These are phyloP conservation scores for Pavo muticus DNA, from an alignment of 2,113 vertebrate species.

Conservation along the genomic window DNA sequence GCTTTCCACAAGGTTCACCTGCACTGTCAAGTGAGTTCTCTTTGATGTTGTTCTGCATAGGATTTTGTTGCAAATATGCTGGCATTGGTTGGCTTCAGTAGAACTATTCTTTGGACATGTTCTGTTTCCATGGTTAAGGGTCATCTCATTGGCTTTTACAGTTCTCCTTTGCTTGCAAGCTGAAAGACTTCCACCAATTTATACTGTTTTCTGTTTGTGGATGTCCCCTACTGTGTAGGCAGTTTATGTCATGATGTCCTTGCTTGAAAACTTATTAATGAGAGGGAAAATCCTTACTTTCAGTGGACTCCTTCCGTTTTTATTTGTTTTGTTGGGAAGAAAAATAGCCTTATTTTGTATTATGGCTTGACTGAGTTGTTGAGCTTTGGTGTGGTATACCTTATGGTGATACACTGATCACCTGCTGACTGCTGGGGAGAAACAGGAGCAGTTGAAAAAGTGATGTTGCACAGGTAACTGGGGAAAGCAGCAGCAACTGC, in stretches of 20 bases:
- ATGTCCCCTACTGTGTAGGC: background rate
- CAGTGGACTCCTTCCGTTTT: background rate
- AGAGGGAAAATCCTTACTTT: background rate
- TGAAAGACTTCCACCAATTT: background rate
- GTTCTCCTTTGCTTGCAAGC: background rate
- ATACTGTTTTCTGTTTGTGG: background rate
- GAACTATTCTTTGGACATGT: background rate
- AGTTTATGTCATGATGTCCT: background rate
- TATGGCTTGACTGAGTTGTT: background rate
- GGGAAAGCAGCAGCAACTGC: background rate
- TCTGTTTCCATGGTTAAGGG: background rate
- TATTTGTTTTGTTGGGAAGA: background rate
- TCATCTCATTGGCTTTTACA: background rate
- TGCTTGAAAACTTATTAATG: background rate
- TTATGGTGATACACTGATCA: background rate
- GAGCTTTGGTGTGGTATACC: background rate
- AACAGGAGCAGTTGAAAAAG: background rate
- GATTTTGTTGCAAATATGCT: background rate
- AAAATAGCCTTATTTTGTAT: background rate
- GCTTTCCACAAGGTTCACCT: constrained; percentile 94
- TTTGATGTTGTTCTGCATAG: background rate
- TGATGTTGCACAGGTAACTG: background rate
- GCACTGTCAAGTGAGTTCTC: constrained; percentile 92
- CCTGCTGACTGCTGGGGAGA: background rate
- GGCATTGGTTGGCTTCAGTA: background rate